These are phyloP conservation scores for Melipona bicolor DNA, from an alignment of 2,888 invertebrate species.

Conservation along the genomic window DNA sequence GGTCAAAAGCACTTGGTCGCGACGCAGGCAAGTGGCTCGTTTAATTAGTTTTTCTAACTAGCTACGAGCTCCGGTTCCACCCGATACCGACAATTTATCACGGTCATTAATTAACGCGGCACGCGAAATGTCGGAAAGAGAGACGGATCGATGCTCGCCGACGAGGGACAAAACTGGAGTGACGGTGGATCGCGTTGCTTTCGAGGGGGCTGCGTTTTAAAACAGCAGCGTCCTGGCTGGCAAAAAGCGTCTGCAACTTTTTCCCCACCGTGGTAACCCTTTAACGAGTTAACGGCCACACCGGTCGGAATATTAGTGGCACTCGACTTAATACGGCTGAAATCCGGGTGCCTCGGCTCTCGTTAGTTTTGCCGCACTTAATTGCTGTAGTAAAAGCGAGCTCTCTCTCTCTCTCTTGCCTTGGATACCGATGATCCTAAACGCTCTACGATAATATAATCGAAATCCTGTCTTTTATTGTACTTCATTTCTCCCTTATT, in stretches of 20 bases:
- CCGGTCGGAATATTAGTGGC: constrained; percentile 61
- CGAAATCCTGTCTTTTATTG: not conserved
- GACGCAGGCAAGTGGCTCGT: constrained; percentile 36
- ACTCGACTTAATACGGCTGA: constrained; percentile 60
- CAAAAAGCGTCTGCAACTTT: constrained; percentile 57
- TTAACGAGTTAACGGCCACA: constrained; percentile 56
- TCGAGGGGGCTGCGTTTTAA: constrained; percentile 9
- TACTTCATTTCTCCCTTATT: not conserved
- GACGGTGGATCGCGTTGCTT: constrained; percentile 10
- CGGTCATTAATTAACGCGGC: constrained; percentile 62
- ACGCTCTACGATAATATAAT: not conserved
- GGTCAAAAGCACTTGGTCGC: constrained; percentile 6
- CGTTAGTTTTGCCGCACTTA: constrained; percentile 51
- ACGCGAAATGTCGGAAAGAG: not conserved
- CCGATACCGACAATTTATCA: constrained; percentile 72
- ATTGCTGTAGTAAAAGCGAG: constrained; percentile 29
- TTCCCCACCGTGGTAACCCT: constrained; percentile 33
- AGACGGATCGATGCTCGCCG: constrained; percentile 34
- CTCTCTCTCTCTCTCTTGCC: not conserved
- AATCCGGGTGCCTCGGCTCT: constrained; percentile 44
- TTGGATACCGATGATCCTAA: constrained; percentile 8
- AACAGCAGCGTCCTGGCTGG: not conserved
- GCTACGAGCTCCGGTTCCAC: constrained; percentile 60
- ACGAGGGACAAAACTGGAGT: constrained; percentile 3
- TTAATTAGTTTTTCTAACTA: constrained; percentile 54